Percentiles rank a stretch among this genome's conserved stretches.
These are phyloP conservation scores for Chaetorhynchus papuensis DNA, from an alignment of 2,113 vertebrate genomes.

Conservation along the genomic window DNA sequence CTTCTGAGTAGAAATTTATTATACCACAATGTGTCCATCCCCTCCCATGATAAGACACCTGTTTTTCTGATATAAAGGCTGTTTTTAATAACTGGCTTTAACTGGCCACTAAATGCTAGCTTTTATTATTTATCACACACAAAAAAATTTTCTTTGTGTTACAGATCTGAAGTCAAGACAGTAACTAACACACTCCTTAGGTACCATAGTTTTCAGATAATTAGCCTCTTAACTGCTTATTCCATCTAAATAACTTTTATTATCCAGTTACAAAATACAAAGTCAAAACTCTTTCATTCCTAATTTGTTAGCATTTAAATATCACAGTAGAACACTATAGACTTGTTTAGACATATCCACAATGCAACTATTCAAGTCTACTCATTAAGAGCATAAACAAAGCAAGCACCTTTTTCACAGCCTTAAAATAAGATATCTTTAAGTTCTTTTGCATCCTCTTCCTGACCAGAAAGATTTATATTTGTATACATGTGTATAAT, in stretches of 20 bases:
- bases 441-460: background rate
- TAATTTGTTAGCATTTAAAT: constrained; percentile 24
- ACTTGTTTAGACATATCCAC: background rate
- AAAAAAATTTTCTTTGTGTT: background rate
- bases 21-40: background rate
- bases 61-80: background rate
- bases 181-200: background rate
- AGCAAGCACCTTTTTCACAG: background rate
- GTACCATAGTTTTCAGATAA: background rate
- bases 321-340: background rate
- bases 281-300: background rate
- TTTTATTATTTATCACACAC: background rate
- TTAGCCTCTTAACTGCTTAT: background rate
- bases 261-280: background rate
- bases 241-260: background rate
- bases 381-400: background rate
- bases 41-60: background rate
- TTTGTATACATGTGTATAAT: background rate
- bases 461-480: background rate
- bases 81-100: background rate
- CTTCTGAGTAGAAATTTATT: background rate
- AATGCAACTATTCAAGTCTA: background rate
- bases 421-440: background rate
- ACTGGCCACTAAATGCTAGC: background rate
- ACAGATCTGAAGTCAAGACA: background rate